Evolutionary conservation across 2,113 vertebrate genomes (phyloP).

Genomic region (Lasiurus borealis): DNA sequence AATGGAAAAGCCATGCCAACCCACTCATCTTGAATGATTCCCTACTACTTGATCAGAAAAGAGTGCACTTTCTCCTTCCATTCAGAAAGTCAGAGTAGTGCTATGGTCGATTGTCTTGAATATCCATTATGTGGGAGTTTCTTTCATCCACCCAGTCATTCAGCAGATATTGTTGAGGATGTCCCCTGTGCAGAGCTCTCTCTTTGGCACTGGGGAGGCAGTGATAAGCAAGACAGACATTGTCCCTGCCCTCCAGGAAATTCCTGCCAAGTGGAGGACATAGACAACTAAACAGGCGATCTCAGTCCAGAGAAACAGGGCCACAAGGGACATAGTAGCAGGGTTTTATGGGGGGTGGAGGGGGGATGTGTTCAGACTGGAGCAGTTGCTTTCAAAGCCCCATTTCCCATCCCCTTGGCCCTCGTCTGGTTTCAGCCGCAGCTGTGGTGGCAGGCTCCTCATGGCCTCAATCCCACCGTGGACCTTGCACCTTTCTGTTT

Average conservation of each 20-base stretch:
- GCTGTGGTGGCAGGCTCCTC: not conserved
- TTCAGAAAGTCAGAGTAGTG: not conserved
- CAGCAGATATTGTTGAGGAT: not conserved
- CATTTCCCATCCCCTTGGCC: accelerated
- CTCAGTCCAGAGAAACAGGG: not conserved
- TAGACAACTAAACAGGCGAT: not conserved
- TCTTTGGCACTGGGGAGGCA: not conserved
- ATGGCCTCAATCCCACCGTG: not conserved
- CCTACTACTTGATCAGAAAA: not conserved
- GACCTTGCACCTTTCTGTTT: not conserved
- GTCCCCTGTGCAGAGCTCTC: not conserved
- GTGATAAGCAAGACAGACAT: not conserved
- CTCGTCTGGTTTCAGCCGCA: not conserved
- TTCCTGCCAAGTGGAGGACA: not conserved
- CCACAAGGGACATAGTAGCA: accelerated
- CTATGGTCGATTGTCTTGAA: not conserved
- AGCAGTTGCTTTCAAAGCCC: not conserved
- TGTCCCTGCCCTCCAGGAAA: not conserved
- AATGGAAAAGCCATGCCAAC: not conserved
- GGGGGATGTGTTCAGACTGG: not conserved
- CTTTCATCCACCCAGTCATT: not conserved
- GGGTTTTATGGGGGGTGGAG: not conserved
- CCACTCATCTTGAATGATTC: not conserved
- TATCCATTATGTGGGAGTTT: not conserved
- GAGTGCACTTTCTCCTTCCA: not conserved